Conservation (phyloP, 2,888 invertebrate genomes). For the Nemapogon koenigi region DNA sequence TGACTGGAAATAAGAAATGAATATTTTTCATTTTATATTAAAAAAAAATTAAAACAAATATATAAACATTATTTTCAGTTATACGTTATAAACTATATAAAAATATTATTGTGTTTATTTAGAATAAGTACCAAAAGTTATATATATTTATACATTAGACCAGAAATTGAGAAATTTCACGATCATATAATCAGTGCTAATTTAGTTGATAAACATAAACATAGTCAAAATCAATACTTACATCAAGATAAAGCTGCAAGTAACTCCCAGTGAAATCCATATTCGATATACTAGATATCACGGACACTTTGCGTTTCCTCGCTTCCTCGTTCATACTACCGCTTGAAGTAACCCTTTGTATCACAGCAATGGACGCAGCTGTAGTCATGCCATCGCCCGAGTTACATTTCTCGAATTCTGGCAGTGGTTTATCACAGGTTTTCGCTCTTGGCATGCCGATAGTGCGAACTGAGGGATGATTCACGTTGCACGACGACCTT, state of each 20-base stretch:
- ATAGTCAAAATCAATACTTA: constrained; percentile 29
- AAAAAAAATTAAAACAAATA: too few species aligned
- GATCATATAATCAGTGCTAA: too few species aligned
- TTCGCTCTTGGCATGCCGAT: constrained; percentile 50
- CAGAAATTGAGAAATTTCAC: too few species aligned
- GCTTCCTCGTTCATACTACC: constrained; percentile 56
- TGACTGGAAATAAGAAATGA: too few species aligned
- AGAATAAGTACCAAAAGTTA: too few species aligned
- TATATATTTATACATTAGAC: too few species aligned
- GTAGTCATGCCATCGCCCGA: constrained; percentile 39
- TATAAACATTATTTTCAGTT: too few species aligned
- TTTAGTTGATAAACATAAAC: too few species aligned
- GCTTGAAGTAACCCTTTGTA: constrained; percentile 53
- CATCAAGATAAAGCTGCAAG: constrained; percentile 72
- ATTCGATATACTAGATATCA: constrained; percentile 74
- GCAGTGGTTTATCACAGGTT: constrained; percentile 54
- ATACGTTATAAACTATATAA: too few species aligned
- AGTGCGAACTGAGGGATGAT: constrained; percentile 51
- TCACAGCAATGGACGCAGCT: constrained; percentile 50
- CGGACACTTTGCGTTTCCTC: constrained; percentile 68
- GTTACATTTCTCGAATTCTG: constrained; percentile 42
- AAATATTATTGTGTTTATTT: too few species aligned
- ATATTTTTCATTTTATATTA: too few species aligned
- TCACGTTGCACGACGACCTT: constrained; percentile 45
- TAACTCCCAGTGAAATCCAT: constrained; percentile 80